Conservation (phyloP, 2,888 invertebrate species). For the Leptarthrus brevirostris region DNA sequence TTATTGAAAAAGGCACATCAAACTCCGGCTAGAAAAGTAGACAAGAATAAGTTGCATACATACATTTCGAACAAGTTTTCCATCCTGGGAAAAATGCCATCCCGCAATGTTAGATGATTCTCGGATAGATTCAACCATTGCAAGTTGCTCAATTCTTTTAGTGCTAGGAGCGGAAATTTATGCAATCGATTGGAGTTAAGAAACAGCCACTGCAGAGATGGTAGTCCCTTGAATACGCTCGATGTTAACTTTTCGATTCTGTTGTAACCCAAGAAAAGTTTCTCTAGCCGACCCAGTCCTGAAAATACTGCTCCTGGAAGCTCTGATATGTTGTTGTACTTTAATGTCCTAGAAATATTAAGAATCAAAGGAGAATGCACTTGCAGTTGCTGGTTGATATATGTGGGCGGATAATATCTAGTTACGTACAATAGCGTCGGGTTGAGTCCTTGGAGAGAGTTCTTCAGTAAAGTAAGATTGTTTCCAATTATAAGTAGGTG, state of each 20-base stretch:
- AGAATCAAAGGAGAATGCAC: conserved; percentile 4
- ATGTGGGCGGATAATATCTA: conserved; percentile 7
- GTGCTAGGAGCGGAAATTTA: conserved; percentile 65
- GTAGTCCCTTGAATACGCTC: conserved; percentile 67
- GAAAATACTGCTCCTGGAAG: conserved; percentile 61
- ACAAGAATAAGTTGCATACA: conserved; percentile 58
- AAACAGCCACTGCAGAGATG: conserved; percentile 67
- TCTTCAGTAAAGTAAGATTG: conserved; percentile 61
- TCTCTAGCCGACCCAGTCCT: conserved; percentile 59
- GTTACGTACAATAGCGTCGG: conserved; percentile 49
- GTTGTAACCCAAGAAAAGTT: conserved; percentile 63
- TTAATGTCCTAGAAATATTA: conserved; percentile 60
- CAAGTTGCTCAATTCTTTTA: conserved; percentile 64
- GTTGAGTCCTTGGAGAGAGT: conserved; percentile 60
- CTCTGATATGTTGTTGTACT: conserved; percentile 64
- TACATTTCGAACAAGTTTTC: conserved; percentile 68
- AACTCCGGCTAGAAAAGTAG: background rate
- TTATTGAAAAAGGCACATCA: conserved; percentile 10
- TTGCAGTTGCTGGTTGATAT: background rate
- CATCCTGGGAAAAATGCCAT: conserved; percentile 67
- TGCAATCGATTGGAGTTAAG: conserved; percentile 68
- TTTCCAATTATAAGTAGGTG: conserved; percentile 62
- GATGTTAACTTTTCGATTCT: conserved; percentile 61
- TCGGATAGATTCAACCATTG: conserved; percentile 68
- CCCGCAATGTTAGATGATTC: conserved; percentile 68